A percentile compares a stretch with the other conserved stretches of the same genome.
phyloP scores from a whole-genome alignment of 2,113 vertebrate genomes.

The Poeciliopsis retropinna region DNA sequence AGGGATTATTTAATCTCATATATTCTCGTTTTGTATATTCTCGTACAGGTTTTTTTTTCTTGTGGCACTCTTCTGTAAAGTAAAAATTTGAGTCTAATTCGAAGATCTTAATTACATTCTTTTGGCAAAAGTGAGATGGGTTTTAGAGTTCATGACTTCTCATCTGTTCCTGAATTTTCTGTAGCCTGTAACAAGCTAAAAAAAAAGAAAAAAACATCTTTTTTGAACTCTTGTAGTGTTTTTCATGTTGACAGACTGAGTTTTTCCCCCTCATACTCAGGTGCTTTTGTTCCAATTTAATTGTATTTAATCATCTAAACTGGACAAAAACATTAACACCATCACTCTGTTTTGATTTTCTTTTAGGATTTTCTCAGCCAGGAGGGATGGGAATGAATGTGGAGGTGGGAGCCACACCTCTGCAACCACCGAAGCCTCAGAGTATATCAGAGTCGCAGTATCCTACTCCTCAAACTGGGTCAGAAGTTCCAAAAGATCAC shows the following conservation, averaged over 20 bases:
- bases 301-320: no score
- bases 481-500: conserved; percentile 53
- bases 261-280: not conserved
- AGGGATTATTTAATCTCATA: no score
- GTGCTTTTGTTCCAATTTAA: not conserved
- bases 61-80: no score
- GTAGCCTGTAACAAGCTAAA: no score
- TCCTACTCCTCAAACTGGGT: conserved; percentile 21
- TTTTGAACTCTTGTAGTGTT: not conserved
- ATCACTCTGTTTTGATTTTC: not conserved
- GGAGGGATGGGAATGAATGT: conserved; percentile 35
- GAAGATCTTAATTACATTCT: no score
- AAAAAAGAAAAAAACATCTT: not conserved
- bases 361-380: conserved; percentile 72
- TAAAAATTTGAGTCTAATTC: no score
- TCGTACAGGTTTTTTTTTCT: no score
- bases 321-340: no score
- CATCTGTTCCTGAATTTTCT: no score
- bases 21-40: no score
- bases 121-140: no score
- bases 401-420: conserved; percentile 57
- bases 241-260: not conserved
- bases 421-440: conserved; percentile 58
- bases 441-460: conserved; percentile 64
- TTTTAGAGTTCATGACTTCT: no score